Percentiles rank a stretch among this genome's conserved stretches.
These are phyloP conservation scores for Galbula dea DNA, from an alignment of 2,113 vertebrate species.

Conservation along the genomic window DNA sequence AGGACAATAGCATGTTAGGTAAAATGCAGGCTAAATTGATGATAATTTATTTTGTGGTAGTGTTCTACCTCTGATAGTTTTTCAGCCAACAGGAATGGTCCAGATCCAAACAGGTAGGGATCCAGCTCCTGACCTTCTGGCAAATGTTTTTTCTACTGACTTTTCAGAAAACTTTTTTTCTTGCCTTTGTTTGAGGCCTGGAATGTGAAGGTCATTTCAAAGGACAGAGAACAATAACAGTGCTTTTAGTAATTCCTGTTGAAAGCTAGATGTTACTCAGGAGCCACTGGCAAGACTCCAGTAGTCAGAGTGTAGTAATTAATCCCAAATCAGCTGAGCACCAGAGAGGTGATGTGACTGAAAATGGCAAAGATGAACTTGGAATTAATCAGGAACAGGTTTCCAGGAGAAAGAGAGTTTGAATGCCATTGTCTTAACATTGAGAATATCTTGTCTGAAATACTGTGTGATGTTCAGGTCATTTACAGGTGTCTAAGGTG, in stretches of 20 bases:
- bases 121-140: not conserved
- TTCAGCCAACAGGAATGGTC: not conserved
- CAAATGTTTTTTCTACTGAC: not conserved
- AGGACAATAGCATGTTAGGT: not conserved
- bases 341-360: not conserved
- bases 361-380: constrained; percentile 42
- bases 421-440: not conserved
- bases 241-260: constrained; percentile 24
- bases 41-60: not conserved
- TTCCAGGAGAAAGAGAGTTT: not conserved
- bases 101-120: not conserved
- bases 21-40: not conserved
- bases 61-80: not conserved
- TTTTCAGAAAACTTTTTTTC: not conserved
- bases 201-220: constrained; percentile 21
- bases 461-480: not conserved
- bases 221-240: not conserved
- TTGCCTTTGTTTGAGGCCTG: not conserved
- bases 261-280: not conserved
- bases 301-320: constrained; percentile 32
- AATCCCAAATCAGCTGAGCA: constrained; percentile 24
- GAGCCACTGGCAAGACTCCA: constrained; percentile 29
- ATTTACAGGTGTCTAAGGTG: not conserved
- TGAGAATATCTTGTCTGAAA: not conserved
- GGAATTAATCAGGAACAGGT: constrained; percentile 15